These are phyloP conservation scores for Laterallus jamaicensis DNA, from an alignment of 2,113 vertebrate genomes.

Conservation along the genomic window DNA sequence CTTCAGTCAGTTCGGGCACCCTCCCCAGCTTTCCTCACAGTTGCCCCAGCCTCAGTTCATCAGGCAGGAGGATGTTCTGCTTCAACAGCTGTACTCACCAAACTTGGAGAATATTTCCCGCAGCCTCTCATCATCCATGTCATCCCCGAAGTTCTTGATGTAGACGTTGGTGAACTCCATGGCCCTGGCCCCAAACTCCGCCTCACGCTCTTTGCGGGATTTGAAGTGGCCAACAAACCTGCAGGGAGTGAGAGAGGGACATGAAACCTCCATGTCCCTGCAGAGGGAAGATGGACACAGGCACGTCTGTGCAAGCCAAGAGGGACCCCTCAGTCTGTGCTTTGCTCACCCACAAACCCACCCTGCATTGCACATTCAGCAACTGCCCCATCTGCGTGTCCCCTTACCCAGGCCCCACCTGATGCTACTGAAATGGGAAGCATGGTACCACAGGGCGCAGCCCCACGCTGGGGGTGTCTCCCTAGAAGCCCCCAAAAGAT, in stretches of 20 bases:
- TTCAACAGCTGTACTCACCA: slow-evolving; percentile 75
- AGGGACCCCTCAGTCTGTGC: not conserved
- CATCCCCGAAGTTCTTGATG: slow-evolving; percentile 92
- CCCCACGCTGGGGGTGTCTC: not conserved
- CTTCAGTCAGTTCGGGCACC: not conserved
- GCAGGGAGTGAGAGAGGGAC: not conserved
- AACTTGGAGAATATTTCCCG: slow-evolving; percentile 86
- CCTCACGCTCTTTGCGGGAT: slow-evolving; percentile 90
- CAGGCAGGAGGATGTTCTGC: rapidly evolving
- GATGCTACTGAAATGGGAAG: not conserved
- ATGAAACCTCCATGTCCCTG: not conserved
- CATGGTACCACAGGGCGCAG: not conserved
- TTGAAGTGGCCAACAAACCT: slow-evolving; percentile 98
- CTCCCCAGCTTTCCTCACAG: not conserved
- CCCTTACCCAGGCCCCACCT: not conserved
- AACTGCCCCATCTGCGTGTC: rapidly evolving
- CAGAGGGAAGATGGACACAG: not conserved
- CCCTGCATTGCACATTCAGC: not conserved
- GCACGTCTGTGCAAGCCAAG: not conserved
- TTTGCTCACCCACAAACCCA: not conserved
- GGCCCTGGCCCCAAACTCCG: slow-evolving; percentile 85
- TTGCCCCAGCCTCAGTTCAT: not conserved
- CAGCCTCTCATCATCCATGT: slow-evolving; percentile 84
- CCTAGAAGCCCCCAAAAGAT: not conserved
- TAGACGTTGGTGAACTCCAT: slow-evolving; percentile 95